A percentile compares a stretch with the other conserved stretches of the same genome.
Conservation (phyloP, 2,113 vertebrate species). For the Eonycteris spelaea region DNA sequence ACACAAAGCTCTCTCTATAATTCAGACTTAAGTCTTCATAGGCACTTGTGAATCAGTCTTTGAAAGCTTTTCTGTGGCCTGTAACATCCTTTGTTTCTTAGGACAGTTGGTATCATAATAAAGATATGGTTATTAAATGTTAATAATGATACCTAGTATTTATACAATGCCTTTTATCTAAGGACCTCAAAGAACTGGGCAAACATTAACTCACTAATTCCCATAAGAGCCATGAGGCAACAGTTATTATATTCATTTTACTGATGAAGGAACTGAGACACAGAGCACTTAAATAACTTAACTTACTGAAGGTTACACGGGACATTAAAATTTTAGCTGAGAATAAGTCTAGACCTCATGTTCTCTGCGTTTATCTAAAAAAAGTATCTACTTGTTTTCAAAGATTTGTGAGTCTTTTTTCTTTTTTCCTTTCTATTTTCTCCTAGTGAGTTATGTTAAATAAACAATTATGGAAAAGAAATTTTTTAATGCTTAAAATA, state of each 20-base stretch:
- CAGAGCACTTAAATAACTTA: slow-evolving; percentile 25
- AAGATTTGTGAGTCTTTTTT: neutral
- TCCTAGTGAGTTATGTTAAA: neutral
- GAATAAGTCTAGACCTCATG: neutral
- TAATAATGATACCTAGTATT: slow-evolving; percentile 67
- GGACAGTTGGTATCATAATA: slow-evolving; percentile 54
- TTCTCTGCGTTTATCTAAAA: slow-evolving; percentile 4
- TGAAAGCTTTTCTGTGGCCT: slow-evolving; percentile 53
- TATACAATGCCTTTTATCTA: slow-evolving; percentile 73
- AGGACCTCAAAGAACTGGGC: slow-evolving; percentile 73
- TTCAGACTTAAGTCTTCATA: slow-evolving; percentile 45
- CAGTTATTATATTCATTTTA: slow-evolving; percentile 57
- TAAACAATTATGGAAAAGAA: neutral
- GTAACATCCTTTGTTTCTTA: slow-evolving; percentile 65
- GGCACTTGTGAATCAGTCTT: slow-evolving; percentile 45
- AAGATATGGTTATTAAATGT: slow-evolving; percentile 67
- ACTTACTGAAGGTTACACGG: slow-evolving; percentile 13
- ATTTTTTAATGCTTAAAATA: neutral
- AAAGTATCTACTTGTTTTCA: neutral
- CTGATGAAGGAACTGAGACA: slow-evolving; percentile 42
- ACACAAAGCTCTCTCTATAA: slow-evolving; percentile 25
- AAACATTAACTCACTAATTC: slow-evolving; percentile 70
- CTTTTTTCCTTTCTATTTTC: neutral
- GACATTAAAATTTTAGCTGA: neutral
- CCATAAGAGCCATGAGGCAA: slow-evolving; percentile 56